Base-by-base conservation (phyloP, 2,888 invertebrate genomes). In the Spicauda simplicius region DNA sequence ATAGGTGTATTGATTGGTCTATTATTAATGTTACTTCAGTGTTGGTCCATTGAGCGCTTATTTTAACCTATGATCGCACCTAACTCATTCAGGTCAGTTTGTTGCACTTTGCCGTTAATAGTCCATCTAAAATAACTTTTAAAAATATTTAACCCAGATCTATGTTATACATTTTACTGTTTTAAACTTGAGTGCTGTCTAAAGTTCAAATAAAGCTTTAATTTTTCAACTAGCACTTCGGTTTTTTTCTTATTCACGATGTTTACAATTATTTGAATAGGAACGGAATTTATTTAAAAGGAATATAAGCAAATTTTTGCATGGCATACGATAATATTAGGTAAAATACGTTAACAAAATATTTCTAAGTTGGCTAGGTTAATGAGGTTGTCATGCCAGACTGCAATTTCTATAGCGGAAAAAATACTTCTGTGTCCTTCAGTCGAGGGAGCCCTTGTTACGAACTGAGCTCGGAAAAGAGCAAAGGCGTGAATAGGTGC, bases 371-470 rank as follows among this genome's bases (percentile, higher is more conserved):
- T 25, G 11, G 53, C 54, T 54, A 11, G 12, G 41, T 45, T 62
- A 62, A 62, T 54, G 41, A 62, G 54, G 20, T 45, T 54, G 54
- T 62, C 62, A 54, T 45, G 45, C 18, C 45, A 45, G 54, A 16
- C 62, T 62, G 54, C 54, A 54, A 56, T 56, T 37, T 56, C 56
- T 62, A 41, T 41, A 54, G n/a, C 19, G 18, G 16, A n/a, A 52
- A 61, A n/a, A 61, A 19, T 20, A 52, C 53, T 61, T 19, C 14
- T 52, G 14, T 53, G 53, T 53, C 53, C 52, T 61, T 53, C 53
- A 60, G 33, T 16, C 60, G 33, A 30, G 60, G 57, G 48, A 59
- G 53, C 37, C 16, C 61, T 41, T 37, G 61, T 53, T 41, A 41
- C 45, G 48, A 53, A 20, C 19, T 61, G 20, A 53, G 53, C 20